Evolutionary conservation across 2,797 vertebrate genomes (phyloP).

Genomic region (Xenops minutus): DNA sequence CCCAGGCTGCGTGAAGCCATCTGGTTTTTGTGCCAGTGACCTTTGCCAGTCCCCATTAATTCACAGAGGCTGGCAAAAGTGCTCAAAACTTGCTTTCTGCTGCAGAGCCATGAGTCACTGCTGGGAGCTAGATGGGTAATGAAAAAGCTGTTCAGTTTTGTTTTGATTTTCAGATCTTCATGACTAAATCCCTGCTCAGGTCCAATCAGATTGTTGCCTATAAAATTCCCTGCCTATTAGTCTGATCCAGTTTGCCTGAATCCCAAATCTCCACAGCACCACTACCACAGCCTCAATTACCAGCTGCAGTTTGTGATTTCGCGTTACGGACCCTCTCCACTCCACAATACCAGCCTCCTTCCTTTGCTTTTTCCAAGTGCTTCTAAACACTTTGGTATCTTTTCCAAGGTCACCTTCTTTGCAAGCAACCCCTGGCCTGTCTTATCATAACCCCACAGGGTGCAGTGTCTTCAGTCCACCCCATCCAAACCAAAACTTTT

Average conservation of each 20-base stretch:
- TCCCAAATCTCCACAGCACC: neutral
- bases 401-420: neutral
- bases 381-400: neutral
- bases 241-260: neutral
- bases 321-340: fast-evolving
- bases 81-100: neutral
- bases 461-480: neutral
- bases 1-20: neutral
- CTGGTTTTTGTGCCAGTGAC: constrained; percentile 32
- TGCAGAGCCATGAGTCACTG: neutral
- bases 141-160: constrained; percentile 28
- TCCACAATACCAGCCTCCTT: neutral
- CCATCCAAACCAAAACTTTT: neutral
- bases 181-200: neutral
- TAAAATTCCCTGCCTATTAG: neutral
- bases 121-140: neutral
- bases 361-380: neutral
- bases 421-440: neutral
- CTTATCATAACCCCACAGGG: neutral
- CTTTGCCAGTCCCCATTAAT: constrained; percentile 7
- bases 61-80: neutral
- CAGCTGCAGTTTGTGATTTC: neutral
- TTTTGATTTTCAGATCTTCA: constrained; percentile 25
- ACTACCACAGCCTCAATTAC: neutral
- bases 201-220: neutral